Evolutionary conservation across 1,140 invertebrate species (phyloP), one percentile per base, ranked within the genome.

Genomic region (Cydia pomonella): DNA sequence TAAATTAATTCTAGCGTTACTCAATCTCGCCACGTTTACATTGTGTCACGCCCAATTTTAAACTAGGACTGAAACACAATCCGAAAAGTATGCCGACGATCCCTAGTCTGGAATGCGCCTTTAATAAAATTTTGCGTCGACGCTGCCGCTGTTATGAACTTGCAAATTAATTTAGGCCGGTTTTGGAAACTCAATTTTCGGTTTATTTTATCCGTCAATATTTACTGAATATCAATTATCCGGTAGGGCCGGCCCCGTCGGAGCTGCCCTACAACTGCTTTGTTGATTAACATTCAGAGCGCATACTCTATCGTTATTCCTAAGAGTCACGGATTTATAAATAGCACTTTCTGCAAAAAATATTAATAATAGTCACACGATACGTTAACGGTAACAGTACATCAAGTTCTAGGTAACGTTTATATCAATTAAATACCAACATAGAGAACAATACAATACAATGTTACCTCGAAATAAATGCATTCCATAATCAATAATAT

Each of bases 191-290:
- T 90, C 86, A 91, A 89, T 91, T 90, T 91, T 85, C 85, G 81
- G 82, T 90, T 86, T 88, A 89, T 92, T 90, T 88, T 88, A 87
- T 89, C 83, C 86, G 83, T 81, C 90, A 90, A 92, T 89, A 87
- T 90, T 90, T 88, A 89, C 88, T 81, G 86, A 87, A 88, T 90
- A 89, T 90, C 90, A 92, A 92, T 90, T 88, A 90, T 87, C 83
- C 83, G 79, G 73, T 73, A 69, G 33, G 29, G 64, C 64, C 27
- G 64, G 64, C 29, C 64, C 29, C 64, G 27, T 12, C 64, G 29
- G 27, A n/a, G 64, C 64, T 69, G 64, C 33, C 64, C 64, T 69
- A 69, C 64, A 38, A 69, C 64, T 69, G 64, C 64, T 69, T 69
- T 38, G 27, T 69, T 69, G 64, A 69, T 69, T 69, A 69, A 69